Conservation (phyloP, 2,797 vertebrate genomes). For the Pelochelys cantorii region DNA sequence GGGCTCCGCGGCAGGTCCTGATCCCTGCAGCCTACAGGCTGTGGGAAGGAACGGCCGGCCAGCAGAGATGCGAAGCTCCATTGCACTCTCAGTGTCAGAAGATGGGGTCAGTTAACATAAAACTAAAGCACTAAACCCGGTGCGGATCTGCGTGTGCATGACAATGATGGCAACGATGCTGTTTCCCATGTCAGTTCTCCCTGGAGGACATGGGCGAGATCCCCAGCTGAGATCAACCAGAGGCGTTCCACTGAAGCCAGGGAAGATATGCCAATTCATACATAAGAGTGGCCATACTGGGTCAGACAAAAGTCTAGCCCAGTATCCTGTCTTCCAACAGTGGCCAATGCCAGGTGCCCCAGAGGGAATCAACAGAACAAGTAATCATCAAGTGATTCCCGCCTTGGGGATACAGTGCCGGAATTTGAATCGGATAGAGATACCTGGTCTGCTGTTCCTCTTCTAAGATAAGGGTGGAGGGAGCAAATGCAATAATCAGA, state of each 20-base stretch:
- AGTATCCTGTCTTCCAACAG: too few species aligned
- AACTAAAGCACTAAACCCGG: not conserved
- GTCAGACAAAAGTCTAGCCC: too few species aligned
- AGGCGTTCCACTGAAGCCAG: not conserved
- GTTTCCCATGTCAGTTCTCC: not conserved
- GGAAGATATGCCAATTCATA: not conserved
- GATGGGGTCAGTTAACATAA: not conserved
- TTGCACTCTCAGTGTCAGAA: rapidly evolving
- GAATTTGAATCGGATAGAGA: too few species aligned
- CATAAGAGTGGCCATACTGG: too few species aligned
- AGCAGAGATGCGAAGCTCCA: not conserved
- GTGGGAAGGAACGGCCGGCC: not conserved
- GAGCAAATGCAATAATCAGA: too few species aligned
- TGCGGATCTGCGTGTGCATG: not conserved
- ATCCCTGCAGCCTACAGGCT: not conserved
- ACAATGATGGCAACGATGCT: not conserved
- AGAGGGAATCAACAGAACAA: too few species aligned
- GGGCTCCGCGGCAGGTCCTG: not conserved
- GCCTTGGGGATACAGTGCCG: too few species aligned
- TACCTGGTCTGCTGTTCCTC: too few species aligned
- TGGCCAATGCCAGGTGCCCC: too few species aligned
- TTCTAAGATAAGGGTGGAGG: too few species aligned
- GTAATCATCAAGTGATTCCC: too few species aligned
- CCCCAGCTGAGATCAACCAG: not conserved
- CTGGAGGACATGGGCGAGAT: not conserved